Evolutionary conservation across 2,113 vertebrate genomes (phyloP).

Genomic region (Mus musculus): DNA sequence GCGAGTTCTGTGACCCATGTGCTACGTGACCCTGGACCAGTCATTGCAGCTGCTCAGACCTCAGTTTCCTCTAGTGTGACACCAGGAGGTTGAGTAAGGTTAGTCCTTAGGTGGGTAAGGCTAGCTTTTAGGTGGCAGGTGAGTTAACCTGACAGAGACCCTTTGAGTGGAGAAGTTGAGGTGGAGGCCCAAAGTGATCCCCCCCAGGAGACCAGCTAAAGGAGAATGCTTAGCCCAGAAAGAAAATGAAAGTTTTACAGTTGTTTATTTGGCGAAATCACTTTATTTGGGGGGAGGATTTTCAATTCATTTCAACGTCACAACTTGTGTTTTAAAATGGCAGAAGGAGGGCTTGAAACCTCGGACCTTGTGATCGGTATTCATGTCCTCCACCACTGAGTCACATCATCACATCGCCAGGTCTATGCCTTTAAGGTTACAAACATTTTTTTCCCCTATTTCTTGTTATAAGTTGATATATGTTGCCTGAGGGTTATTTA

Average conservation of each 20-base stretch:
- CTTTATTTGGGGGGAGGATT: neutral
- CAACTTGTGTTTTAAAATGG: neutral
- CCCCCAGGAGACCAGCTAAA: neutral
- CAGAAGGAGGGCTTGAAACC: neutral
- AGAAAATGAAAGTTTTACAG: neutral
- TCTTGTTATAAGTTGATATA: neutral
- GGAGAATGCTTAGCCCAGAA: neutral
- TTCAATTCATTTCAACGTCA: neutral
- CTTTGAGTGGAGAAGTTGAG: neutral
- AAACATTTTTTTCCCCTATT: neutral
- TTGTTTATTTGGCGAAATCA: neutral
- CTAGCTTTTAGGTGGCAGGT: neutral
- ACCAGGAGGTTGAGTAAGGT: neutral
- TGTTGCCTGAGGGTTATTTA: neutral
- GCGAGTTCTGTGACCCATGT: neutral
- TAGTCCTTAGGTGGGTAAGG: too few species aligned
- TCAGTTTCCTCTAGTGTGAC: slow-evolving; percentile 20
- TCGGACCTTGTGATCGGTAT: neutral
- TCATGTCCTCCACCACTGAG: neutral
- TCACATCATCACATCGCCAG: neutral
- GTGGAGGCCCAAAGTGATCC: neutral
- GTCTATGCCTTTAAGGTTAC: neutral
- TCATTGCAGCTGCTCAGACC: neutral
- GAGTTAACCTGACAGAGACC: neutral
- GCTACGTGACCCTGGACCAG: slow-evolving; percentile 56